Conservation (phyloP, 1,140 invertebrate species). For the Drosophila suzukii region DNA sequence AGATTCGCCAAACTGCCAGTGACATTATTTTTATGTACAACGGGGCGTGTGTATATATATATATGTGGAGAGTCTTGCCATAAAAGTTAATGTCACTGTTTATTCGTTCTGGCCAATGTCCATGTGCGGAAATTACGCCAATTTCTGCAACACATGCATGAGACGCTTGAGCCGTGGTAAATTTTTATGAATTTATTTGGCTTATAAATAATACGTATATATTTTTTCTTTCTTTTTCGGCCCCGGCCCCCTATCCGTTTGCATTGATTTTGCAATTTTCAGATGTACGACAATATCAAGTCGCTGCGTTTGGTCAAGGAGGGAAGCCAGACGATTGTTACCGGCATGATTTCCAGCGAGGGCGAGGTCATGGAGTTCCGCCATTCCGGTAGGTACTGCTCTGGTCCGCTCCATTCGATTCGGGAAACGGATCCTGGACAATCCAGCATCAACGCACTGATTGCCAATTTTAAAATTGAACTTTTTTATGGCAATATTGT, state of each 20-base stretch:
- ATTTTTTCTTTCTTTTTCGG: constrained; percentile 11
- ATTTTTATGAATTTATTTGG: constrained; percentile 83
- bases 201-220: constrained; percentile 70
- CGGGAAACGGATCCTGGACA: constrained; percentile 7
- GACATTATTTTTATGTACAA: constrained; percentile 80
- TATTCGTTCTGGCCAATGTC: constrained; percentile 83
- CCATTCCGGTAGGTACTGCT: constrained; percentile 83
- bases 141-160: constrained; percentile 78
- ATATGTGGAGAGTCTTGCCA: constrained; percentile 52
- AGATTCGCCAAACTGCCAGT: constrained; percentile 77
- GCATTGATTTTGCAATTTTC: constrained; percentile 79
- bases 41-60: constrained; percentile 35
- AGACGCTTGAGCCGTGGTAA: constrained; percentile 47
- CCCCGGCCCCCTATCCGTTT: neutral
- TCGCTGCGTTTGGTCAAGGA: constrained; percentile 88
- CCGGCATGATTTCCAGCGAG: constrained; percentile 94
- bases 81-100: constrained; percentile 84
- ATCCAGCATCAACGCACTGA: constrained; percentile 65
- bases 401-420: constrained; percentile 1
- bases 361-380: constrained; percentile 94
- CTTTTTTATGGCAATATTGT: constrained; percentile 79
- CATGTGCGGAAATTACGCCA: constrained; percentile 77
- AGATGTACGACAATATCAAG: constrained; percentile 96
- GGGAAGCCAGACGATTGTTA: constrained; percentile 87
- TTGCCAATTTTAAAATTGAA: constrained; percentile 83